Evolutionary conservation across 2,888 invertebrate genomes (phyloP), one percentile per base, ranked within the genome.

Genomic region (Scaptomyza parva): DNA sequence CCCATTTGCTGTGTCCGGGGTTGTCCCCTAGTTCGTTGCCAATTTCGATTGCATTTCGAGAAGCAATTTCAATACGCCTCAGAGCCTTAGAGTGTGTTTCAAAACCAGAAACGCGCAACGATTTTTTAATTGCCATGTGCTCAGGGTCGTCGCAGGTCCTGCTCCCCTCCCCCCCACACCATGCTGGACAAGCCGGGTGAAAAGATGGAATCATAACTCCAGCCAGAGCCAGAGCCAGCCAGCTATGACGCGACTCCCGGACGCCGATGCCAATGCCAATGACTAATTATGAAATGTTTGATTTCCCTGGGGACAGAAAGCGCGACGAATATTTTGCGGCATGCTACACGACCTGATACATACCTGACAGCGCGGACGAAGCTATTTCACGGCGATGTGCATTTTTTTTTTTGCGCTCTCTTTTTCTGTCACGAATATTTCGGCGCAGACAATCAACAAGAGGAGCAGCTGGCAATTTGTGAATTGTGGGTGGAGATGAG

Each of bases 201-300:
- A 66, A 66, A 72, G 52, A 68, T 82, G 66, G 57, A 79, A 72
- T 78, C 79, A 79, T 85, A 77, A 67, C 79, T 79, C 70, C 75
- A 69, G 70, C 66, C 72, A 35, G 45, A 37, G 45, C 54, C 77
- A 75, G 66, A 74, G 47, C n/a, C n/a, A n/a, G n/a, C n/a, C n/a
- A n/a, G n/a, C 30, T 28, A 30, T 35, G 60, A 55, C 37, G 68
- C 35, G 45, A 66, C 48, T 53, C 62, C 37, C 51, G 41, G 52
- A 59, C 48, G 59, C 64, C 64, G 48, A 37, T 37, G 68, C 50
- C 74, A 78, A 78, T 84, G 79, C 89, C 89, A 88, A 89, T 83
- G 89, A 89, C 89, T 89, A 89, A 89, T 89, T 89, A 89, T 89
- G 87, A 89, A 90, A 89, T 90, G 86, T 90, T 90, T 90, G 89